Evolutionary conservation across 2,113 vertebrate species (phyloP).

Genomic region (Nerophis ophidion): DNA sequence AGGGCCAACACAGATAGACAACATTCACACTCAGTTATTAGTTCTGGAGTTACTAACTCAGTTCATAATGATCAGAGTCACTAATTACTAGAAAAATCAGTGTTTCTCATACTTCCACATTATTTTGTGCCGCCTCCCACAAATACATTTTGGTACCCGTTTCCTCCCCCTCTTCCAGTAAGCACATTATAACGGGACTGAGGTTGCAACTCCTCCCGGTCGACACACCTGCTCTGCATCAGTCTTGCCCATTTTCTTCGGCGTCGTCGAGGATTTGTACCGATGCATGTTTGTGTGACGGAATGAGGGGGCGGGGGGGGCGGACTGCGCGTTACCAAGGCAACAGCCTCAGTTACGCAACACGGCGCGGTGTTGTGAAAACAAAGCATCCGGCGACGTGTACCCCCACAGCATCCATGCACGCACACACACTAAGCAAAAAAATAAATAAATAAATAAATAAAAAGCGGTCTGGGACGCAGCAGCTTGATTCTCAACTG

Average conservation of each 20-base stretch:
- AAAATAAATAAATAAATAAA: not conserved
- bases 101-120: no score
- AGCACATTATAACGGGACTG: no score
- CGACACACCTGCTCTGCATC: no score
- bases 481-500: constrained; percentile 1
- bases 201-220: no score
- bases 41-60: no score
- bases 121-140: no score
- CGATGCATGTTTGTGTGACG: constrained; percentile 12
- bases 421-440: not conserved
- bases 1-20: no score
- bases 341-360: constrained; percentile 71
- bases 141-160: no score
- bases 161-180: no score
- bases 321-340: constrained; percentile 44
- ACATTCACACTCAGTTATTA: no score
- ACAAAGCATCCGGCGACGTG: constrained; percentile 51
- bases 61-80: no score
- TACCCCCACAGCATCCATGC: not conserved
- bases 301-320: constrained; percentile 4
- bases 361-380: constrained; percentile 57
- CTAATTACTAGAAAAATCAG: no score
- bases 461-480: not conserved
- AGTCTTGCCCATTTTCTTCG: not conserved
- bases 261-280: constrained; percentile 14